Conservation (phyloP, 2,888 invertebrate genomes). For the Hirtodrosophila cameraria region DNA sequence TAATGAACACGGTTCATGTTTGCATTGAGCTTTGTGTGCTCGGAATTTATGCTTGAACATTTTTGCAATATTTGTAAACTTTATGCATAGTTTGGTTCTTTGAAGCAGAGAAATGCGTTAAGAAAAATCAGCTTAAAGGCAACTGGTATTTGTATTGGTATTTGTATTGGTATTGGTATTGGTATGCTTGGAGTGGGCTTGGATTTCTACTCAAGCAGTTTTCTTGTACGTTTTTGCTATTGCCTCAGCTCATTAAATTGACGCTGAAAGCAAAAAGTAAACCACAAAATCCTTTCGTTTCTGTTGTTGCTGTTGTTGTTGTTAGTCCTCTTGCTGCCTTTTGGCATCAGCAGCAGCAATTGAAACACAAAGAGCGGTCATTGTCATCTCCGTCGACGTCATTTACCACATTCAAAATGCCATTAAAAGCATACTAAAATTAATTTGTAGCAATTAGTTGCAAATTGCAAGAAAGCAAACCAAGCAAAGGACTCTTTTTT, state of each 20-base stretch:
- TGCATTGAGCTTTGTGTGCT: slow-evolving; percentile 20
- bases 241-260: slow-evolving; percentile 72
- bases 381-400: slow-evolving; percentile 63
- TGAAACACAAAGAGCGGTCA: slow-evolving; percentile 62
- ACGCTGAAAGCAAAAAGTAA: slow-evolving; percentile 42
- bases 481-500: slow-evolving; percentile 6
- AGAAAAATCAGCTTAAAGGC: no score
- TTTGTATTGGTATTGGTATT: slow-evolving; percentile 7
- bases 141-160: slow-evolving; percentile 12
- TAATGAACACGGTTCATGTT: slow-evolving; percentile 50
- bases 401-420: slow-evolving; percentile 78
- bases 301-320: no score
- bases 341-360: slow-evolving; percentile 56
- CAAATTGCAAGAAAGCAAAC: slow-evolving; percentile 74
- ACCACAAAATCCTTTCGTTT: slow-evolving; percentile 56
- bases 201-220: not conserved
- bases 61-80: slow-evolving; percentile 45
- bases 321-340: slow-evolving; percentile 16
- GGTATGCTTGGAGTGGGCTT: not conserved
- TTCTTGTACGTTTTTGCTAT: slow-evolving; percentile 20
- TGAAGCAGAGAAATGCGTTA: slow-evolving; percentile 14
- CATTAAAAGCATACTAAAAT: slow-evolving; percentile 80
- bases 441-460: slow-evolving; percentile 80
- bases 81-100: slow-evolving; percentile 15
- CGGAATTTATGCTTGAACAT: slow-evolving; percentile 26